These are phyloP conservation scores for Clivina fossor DNA, from an alignment of 2,888 invertebrate species.

Conservation along the genomic window DNA sequence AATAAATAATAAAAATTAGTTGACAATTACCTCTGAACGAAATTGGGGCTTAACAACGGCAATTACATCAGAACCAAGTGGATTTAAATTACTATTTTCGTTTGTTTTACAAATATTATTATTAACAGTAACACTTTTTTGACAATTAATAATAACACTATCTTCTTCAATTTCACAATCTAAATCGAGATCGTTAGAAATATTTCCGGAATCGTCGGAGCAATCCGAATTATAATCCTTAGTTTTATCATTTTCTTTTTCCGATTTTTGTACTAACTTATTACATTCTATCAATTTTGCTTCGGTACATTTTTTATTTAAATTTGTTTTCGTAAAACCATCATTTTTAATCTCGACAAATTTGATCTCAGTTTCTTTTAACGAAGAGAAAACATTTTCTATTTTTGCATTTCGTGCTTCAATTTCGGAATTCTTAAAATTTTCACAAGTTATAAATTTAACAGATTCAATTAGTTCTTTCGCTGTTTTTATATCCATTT, in stretches of 20 bases:
- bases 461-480: conserved; percentile 41
- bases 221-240: conserved; percentile 64
- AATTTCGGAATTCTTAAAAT: conserved; percentile 25
- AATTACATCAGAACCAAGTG: conserved; percentile 2
- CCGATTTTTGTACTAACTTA: conserved; percentile 9
- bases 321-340: conserved; percentile 9
- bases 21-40: conserved; percentile 13
- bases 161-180: conserved; percentile 43
- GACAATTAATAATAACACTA: conserved; percentile 11
- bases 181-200: conserved; percentile 70
- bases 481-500: conserved; percentile 42
- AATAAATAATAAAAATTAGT: too few species aligned
- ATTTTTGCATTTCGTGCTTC: conserved; percentile 11
- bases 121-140: conserved; percentile 1
- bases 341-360: conserved; percentile 23
- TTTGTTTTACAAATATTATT: background rate
- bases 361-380: conserved; percentile 9
- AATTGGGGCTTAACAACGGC: conserved; percentile 11
- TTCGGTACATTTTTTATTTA: conserved; percentile 3
- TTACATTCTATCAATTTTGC: conserved; percentile 16
- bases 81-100: background rate
- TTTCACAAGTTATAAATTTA: conserved; percentile 34
- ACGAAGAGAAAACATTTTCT: conserved; percentile 9
- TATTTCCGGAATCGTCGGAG: conserved; percentile 81
- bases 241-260: conserved; percentile 46